Evolutionary conservation across 1,140 invertebrate genomes (phyloP).

Genomic region (Aleiodes sp.): DNA sequence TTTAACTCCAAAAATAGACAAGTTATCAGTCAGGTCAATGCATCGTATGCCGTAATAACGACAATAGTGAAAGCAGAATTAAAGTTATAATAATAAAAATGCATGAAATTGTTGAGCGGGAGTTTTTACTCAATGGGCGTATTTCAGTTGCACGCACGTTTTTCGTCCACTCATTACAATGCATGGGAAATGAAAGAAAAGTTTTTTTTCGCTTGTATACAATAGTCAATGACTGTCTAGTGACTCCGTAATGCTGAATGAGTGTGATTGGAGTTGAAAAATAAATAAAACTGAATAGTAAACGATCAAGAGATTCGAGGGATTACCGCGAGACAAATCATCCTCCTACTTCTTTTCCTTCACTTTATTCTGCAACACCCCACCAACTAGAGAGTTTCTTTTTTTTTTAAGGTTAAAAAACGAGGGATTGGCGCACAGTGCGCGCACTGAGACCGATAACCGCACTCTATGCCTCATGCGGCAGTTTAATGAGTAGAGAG

Average conservation of each 20-base stretch:
- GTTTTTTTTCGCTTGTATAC: no score
- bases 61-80: no score
- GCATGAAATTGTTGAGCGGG: not conserved
- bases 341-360: not conserved
- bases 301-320: not conserved
- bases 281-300: not conserved
- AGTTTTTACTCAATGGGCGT: no score
- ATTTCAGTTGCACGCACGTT: no score
- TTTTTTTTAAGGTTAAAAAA: not conserved
- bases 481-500: not conserved
- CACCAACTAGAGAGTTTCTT: not conserved
- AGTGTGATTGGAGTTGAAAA: no score
- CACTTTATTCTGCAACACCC: not conserved
- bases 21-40: not conserved
- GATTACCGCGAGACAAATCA: not conserved
- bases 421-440: not conserved
- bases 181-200: no score
- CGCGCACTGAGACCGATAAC: not conserved
- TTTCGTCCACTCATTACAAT: no score
- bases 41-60: not conserved
- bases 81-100: not conserved
- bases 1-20: no score
- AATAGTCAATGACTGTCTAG: no score
- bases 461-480: not conserved
- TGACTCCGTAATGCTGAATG: no score